Evolutionary conservation across 2,797 vertebrate species (phyloP), one percentile per base, ranked within the genome.

Genomic region (Bufotes viridis): DNA sequence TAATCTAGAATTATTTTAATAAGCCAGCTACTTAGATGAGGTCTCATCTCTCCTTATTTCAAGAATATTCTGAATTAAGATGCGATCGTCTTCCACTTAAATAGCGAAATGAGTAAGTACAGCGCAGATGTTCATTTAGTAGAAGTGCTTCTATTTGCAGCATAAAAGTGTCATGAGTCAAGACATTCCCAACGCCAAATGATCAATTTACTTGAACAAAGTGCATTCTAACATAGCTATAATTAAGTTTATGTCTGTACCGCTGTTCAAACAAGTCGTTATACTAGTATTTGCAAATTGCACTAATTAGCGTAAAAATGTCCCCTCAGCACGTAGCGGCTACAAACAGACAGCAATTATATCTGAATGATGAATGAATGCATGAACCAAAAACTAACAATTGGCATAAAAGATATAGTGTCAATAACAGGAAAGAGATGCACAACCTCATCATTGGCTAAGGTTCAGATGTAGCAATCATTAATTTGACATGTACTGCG

Each of bases 371-470:
- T 24, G 83, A 57, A 67, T 81, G 90, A 15, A 81, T 42, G 42
- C 34, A 86, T 78, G 63, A 63, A 20, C 58, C 10, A 26, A 63
- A 86, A 65, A 70, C 60, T 76, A 72, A 53, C 82, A 85, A 91
- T 88, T 90, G 78, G 51, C 84, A 76, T 87, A 91, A 93, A 91
- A 87, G 82, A 89, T 90, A 87, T 91, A 91, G 89, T 34, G 53
- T 92, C 86, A 84, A 86, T 60, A 26, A 83, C 61, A 29, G 91
- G 20, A 70, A 53, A 58, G 29, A 67, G 10, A 79, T 58, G 22
- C 12, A 29, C 9, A 55, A 79, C 55, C 15, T 79, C 20, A 1
- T 60, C 17, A 6, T 42, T 42, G 42, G 42, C 42, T 42, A 42
- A 42, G 42, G 42, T 42, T 42, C 42, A 42, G 42, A 42, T 7